Evolutionary conservation across 2,888 invertebrate genomes (phyloP), one percentile per base, ranked within the genome.

Genomic region (Lycocerus yunnanus): DNA sequence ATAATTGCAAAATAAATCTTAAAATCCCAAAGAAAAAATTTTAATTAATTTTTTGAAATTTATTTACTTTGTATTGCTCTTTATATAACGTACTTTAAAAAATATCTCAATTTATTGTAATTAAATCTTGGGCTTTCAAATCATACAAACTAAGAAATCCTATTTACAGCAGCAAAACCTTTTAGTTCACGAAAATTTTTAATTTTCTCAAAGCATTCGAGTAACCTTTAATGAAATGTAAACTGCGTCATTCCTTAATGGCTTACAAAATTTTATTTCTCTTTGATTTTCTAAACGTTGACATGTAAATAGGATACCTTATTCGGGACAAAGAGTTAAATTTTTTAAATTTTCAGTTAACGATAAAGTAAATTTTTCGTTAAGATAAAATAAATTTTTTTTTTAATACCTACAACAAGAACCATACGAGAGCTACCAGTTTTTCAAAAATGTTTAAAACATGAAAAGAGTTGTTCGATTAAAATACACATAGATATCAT

Each of bases 221-320:
- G 66, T 71, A 66, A 71, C 66, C 66, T 71, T 43, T 71, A 71
- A 71, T 71, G 66, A 71, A 71, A 71, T 71, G 71, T 71, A 71
- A 71, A 71, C 71, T 65, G 66, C 43, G 61, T 66, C 58, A 66
- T 68, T 66, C 71, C 71, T 59, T 59, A 66, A 71, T 71, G 59
- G 59, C 66, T 66, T 66, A 66, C 58, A 70, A 65, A 71, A 66
- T 59, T 58, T 27, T 18, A 63, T 63, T 43, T 58, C 15, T 24
- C 71, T 66, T 65, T 58, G 43, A 43, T 43, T 43, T n/a, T n/a
- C n/a, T n/a, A 3, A n/a, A 43, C n/a, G n/a, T 43, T n/a, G 43
- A 43, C n/a, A 6, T 10, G 21, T 43, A n/a, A n/a, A n/a, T n/a
- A 2, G n/a, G 5, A 43, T n/a, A n/a, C n/a, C 43, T 5, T n/a